Percentiles rank a stretch among this genome's conserved stretches.
Conservation (phyloP, 1,140 invertebrate species). For the Ruditapes philippinarum region DNA sequence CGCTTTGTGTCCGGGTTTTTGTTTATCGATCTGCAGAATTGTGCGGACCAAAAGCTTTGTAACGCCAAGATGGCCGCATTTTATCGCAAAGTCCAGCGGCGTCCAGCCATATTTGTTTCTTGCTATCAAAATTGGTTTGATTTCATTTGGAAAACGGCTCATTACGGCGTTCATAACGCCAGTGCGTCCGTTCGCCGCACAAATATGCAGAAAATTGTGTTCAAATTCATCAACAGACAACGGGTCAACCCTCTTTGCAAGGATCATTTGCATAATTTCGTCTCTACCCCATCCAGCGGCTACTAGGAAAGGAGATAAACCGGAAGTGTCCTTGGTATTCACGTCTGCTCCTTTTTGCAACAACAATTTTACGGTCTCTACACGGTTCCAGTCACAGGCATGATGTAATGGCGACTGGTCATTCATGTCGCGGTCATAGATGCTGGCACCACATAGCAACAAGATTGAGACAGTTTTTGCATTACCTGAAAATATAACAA, state of each 20-base stretch:
- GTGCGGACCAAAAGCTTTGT: slow-evolving; percentile 31
- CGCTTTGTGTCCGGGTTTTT: not conserved
- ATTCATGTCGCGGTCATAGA: slow-evolving; percentile 83
- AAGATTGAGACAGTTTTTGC: slow-evolving; percentile 78
- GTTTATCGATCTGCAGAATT: not conserved
- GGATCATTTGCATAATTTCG: not conserved
- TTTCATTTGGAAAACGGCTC: slow-evolving; percentile 5
- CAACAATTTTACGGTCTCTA: slow-evolving; percentile 87
- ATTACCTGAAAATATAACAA: slow-evolving; percentile 29
- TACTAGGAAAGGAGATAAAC: slow-evolving; percentile 88
- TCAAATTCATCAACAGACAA: slow-evolving; percentile 34
- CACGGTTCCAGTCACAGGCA: slow-evolving; percentile 71
- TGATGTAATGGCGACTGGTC: slow-evolving; percentile 86
- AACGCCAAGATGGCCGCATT: slow-evolving; percentile 48
- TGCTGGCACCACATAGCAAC: slow-evolving; percentile 80
- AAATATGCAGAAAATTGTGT: slow-evolving; percentile 48
- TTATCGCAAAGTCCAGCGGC: slow-evolving; percentile 37
- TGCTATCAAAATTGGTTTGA: not conserved
- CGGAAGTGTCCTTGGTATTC: slow-evolving; percentile 85
- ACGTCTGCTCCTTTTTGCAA: slow-evolving; percentile 88
- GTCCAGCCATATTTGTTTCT: slow-evolving; percentile 61
- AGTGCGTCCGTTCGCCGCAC: slow-evolving; percentile 37
- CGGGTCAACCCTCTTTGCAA: slow-evolving; percentile 9
- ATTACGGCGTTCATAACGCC: slow-evolving; percentile 2
- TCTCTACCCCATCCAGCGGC: slow-evolving; percentile 53